These are phyloP conservation scores for Solenopsis invicta DNA, from an alignment of 1,140 invertebrate species.

Conservation along the genomic window DNA sequence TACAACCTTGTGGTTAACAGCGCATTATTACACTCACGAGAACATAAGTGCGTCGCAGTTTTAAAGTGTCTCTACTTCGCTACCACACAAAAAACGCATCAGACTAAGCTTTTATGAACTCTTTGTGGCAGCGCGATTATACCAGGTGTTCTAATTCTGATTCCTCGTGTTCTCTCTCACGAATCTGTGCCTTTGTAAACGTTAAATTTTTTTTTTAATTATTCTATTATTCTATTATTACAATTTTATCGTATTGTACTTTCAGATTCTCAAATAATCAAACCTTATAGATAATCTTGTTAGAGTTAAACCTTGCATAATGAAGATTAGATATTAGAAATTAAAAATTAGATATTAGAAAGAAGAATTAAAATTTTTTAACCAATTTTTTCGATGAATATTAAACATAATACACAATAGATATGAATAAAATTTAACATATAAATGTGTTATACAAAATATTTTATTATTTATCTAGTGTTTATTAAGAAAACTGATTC, in stretches of 20 bases:
- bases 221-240: background rate
- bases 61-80: conserved; percentile 67
- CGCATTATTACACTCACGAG: conserved; percentile 72
- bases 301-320: background rate
- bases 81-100: conserved; percentile 69
- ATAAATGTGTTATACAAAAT: no score
- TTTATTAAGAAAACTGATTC: no score
- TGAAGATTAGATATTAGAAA: no score
- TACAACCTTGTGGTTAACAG: conserved; percentile 76
- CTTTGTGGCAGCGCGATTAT: conserved; percentile 73
- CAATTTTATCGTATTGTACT: background rate
- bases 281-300: background rate
- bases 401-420: no score
- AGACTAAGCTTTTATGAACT: conserved; percentile 74
- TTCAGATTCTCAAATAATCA: background rate
- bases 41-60: conserved; percentile 67
- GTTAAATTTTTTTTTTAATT: background rate
- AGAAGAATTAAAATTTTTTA: no score
- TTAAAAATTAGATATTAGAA: no score
- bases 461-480: no score
- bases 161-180: background rate
- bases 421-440: no score
- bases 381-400: no score
- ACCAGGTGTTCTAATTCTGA: conserved; percentile 26
- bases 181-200: background rate